These are phyloP conservation scores for Nezara viridula DNA, from an alignment of 2,888 invertebrate genomes.

Conservation along the genomic window DNA sequence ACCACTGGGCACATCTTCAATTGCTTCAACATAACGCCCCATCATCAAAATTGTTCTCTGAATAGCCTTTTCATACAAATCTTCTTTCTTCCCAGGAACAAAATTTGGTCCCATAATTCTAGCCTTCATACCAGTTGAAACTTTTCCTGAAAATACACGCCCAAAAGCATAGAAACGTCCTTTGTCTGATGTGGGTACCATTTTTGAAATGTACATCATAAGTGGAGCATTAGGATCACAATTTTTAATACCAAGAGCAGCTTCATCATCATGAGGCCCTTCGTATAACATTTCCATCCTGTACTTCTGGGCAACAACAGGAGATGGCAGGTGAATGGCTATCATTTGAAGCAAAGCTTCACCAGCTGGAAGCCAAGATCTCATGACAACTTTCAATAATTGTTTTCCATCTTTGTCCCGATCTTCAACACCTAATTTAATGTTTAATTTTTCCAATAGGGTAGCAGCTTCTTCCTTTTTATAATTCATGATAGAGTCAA, in stretches of 20 bases:
- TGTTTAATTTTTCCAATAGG: constrained; percentile 90
- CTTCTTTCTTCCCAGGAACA: constrained; percentile 98
- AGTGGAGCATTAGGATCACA: constrained; percentile 98
- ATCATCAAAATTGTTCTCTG: constrained; percentile 99
- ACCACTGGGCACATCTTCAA: constrained; percentile 97
- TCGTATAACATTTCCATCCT: constrained; percentile 99
- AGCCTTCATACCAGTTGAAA: constrained; percentile 89
- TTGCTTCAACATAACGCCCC: constrained; percentile 99
- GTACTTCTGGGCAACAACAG: constrained; percentile 98
- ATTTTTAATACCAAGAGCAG: constrained; percentile 88
- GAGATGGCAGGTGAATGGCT: constrained; percentile 98
- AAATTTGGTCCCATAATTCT: constrained; percentile 99
- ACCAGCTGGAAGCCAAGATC: constrained; percentile 99
- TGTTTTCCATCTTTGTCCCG: constrained; percentile 97
- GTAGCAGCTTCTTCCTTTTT: constrained; percentile 93
- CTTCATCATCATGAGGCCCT: constrained; percentile 96
- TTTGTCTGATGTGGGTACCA: constrained; percentile 99
- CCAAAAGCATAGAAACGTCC: constrained; percentile 99
- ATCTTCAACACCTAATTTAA: constrained; percentile 94
- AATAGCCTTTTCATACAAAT: constrained; percentile 98
- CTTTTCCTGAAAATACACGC: constrained; percentile 98
- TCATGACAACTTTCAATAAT: constrained; percentile 97
- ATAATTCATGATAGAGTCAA: constrained; percentile 91
- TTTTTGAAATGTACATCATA: constrained; percentile 99
- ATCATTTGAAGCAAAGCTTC: constrained; percentile 99